Base-by-base conservation (phyloP, 2,113 vertebrate genomes). In the Hippolais icterina region DNA sequence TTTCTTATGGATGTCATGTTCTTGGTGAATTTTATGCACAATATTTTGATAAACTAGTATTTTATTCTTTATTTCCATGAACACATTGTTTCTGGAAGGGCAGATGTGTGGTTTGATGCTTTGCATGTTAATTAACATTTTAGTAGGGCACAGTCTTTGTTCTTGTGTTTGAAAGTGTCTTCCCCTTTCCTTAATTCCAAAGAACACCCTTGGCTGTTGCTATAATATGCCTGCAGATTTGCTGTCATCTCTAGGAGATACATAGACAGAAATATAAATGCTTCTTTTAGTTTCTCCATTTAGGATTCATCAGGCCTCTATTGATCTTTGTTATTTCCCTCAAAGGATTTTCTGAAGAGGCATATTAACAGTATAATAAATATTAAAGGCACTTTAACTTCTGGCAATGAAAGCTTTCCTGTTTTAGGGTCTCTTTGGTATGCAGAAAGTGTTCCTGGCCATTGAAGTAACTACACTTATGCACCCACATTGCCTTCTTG, bases 381-480 rank as follows among this genome's bases (percentile, higher is more conserved):
- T 97, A 98, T 96, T 96, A 95, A 95, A 95, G 94, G 80, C 92
- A 93, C 85, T 97, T 97, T 96, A 97, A 87, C 41, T 97, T 83
- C 64, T 95, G 61, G 42, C 47, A 96, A 90, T 89, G 83, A 94
- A 90, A 82, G 63, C 92, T 80, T 84, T 92, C 88, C 92, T 82
- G 44, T 53, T 68, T 85, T 71, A 83, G 50, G 44, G 72, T 76
- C 89, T 81, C 56, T 89, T 89, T 84, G 66, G 42, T 75, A 87
- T 59, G 68, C 78, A 85, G 75, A 93, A 90, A 71, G 6, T 56
- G 33, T 60, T 89, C 31, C 16, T 44, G 31, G 66, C 24, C 61
- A 25, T 15, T 95, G 80, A 50, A 87, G 59, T 94, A 89, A 93
- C 91, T 90, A 63, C 12, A 29, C 13, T 50, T 49, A 13, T 1